Conservation (phyloP, 2,113 vertebrate genomes). For the Muntiacus reevesi region DNA sequence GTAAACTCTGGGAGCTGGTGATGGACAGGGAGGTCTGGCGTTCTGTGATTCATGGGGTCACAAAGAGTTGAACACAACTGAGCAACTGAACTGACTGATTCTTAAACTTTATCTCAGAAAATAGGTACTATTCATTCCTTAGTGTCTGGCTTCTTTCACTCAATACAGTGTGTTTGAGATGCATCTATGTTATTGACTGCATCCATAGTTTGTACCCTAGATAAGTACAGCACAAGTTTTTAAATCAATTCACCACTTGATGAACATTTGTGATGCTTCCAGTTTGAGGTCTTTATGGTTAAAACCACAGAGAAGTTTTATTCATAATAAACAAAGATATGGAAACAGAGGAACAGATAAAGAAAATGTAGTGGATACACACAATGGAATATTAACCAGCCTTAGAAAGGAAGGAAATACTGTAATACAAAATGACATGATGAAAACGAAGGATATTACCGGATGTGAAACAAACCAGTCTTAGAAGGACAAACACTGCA, state of each 20-base stretch:
- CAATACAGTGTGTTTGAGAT: not conserved
- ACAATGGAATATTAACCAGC: not conserved
- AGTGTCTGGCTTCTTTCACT: not conserved
- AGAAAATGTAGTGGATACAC: not conserved
- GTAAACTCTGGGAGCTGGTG: too few relatives aligned
- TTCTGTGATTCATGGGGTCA: too few relatives aligned
- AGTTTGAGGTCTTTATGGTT: not conserved
- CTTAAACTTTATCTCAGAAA: not conserved
- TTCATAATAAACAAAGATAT: not conserved
- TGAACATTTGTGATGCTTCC: not conserved
- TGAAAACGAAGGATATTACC: not conserved
- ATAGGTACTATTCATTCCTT: not conserved
- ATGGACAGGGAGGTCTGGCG: too few relatives aligned
- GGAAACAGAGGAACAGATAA: not conserved
- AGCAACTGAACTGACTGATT: too few relatives aligned
- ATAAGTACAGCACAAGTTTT: not conserved
- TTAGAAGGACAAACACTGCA: not conserved
- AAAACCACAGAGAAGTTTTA: not conserved
- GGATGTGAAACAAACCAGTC: not conserved
- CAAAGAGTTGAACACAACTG: too few relatives aligned
- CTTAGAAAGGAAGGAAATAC: not conserved
- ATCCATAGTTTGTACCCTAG: not conserved
- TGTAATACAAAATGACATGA: not conserved
- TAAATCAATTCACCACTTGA: not conserved
- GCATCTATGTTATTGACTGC: not conserved